A percentile compares a stretch with the other conserved stretches of the same genome.
phyloP scores from a whole-genome alignment of 2,113 vertebrate genomes.

The Dasyurus viverrinus region DNA sequence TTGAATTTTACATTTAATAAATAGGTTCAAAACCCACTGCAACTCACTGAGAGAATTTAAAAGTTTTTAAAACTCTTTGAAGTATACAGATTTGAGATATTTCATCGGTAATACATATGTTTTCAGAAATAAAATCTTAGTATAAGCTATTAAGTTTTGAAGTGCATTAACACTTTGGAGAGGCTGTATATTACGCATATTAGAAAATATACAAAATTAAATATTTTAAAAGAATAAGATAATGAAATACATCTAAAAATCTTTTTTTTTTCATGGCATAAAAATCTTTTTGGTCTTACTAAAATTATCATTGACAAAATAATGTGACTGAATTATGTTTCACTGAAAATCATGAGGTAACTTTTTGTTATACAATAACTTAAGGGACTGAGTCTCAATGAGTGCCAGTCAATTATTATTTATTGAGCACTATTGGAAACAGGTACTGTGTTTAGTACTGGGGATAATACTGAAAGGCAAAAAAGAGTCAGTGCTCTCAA shows the following conservation, averaged over 20 bases:
- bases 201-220: neutral
- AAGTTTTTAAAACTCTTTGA: neutral
- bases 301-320: neutral
- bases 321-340: neutral
- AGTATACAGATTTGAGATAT: neutral
- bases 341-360: neutral
- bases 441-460: neutral
- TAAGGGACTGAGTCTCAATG: neutral
- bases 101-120: neutral
- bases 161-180: neutral
- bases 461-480: neutral
- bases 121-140: neutral
- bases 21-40: neutral
- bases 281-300: neutral
- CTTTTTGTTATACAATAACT: neutral
- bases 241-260: neutral
- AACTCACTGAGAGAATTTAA: neutral
- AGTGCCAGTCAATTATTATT: neutral
- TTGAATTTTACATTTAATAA: neutral
- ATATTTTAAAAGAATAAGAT: neutral
- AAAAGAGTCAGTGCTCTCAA: neutral
- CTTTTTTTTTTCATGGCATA: neutral
- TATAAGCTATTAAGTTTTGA: neutral
- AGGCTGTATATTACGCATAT: neutral
- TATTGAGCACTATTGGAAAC: neutral